Base-by-base conservation (phyloP, 2,888 invertebrate species). In the Onchidella celtica region DNA sequence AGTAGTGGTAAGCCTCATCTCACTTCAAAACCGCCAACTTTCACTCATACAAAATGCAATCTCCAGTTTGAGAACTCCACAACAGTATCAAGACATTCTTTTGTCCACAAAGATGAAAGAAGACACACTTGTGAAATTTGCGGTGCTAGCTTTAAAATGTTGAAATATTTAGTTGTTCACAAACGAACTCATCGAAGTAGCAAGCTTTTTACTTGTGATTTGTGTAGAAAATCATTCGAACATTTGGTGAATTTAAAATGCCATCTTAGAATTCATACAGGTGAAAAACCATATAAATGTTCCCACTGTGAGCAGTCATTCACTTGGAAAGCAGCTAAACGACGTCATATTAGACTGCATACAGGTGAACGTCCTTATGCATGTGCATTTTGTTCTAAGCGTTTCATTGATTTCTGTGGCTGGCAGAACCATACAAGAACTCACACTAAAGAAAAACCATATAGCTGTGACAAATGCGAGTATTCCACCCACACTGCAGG, bases 401-500 rank as follows among this genome's bases (percentile, higher is more conserved):
- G 68, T 36, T 68, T 68, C n/a, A 36, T 68, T 68, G 68, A 29
- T 21, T 47, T 47, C 17, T 47, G 47, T 47, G 47, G 47, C 6
- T 47, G 47, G 47, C 68, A 68, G n/a, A 68, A 68, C 21, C 32
- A 34, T 4, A 6, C 34, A 2, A 32, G 36, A 14, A 68, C n/a
- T 3, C 68, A 68, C 68, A 68, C n/a, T 21, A 68, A 68, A 34
- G 38, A 36, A 9, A 29, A 68, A 17, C 34, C n/a, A 2, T 68
- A 32, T 38, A 21, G 36, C 34, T 68, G 68, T 36, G 68, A 34
- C 17, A 6, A 24, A n/a, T 61, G 61, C n/a, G 4, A 6, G 14
- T 24, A 14, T 21, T 6, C 6, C n/a, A 61, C 61, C 4, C 6
- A n/a, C 6, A 61, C 61, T 21, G 4, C n/a, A 6, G 27, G n/a